Percentiles rank a stretch among this genome's conserved stretches.
Conservation (phyloP, 1,140 invertebrate species). For the Atopsyche davidsoni region DNA sequence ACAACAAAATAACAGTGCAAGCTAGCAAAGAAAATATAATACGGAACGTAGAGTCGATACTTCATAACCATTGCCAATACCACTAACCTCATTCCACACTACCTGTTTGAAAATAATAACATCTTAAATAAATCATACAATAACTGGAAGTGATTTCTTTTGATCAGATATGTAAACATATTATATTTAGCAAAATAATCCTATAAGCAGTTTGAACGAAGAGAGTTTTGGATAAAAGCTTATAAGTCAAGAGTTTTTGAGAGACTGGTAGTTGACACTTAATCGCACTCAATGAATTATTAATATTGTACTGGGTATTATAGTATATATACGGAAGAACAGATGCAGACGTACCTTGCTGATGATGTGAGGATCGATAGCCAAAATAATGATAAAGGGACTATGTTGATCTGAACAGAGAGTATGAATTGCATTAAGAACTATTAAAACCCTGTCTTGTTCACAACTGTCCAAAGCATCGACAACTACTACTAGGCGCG, state of each 20-base stretch:
- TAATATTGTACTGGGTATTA: too few relatives aligned
- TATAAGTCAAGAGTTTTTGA: too few relatives aligned
- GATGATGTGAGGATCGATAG: constrained; percentile 95
- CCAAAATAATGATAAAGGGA: constrained; percentile 89
- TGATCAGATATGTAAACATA: too few relatives aligned
- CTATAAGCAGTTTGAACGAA: too few relatives aligned
- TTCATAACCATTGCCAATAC: too few relatives aligned
- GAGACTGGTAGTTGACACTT: too few relatives aligned
- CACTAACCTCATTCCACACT: constrained; percentile 11
- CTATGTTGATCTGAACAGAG: constrained; percentile 86
- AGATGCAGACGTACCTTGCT: constrained; percentile 67
- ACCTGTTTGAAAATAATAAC: constrained; percentile 9
- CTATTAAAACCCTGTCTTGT: constrained; percentile 89
- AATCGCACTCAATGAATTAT: too few relatives aligned
- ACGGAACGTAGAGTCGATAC: too few relatives aligned
- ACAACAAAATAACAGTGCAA: too few relatives aligned
- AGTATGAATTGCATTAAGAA: constrained; percentile 91
- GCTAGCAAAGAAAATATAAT: constrained; percentile 1
- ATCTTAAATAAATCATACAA: constrained; percentile 11
- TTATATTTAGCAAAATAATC: too few relatives aligned
- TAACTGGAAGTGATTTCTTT: too few relatives aligned
- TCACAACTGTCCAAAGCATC: constrained; percentile 97
- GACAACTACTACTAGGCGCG: constrained; percentile 88
- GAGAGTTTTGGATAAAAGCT: too few relatives aligned
- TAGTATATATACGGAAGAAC: not conserved